A percentile compares a stretch with the other conserved stretches of the same genome.
These are phyloP conservation scores for Neolamprologus multifasciatus DNA, from an alignment of 2,797 vertebrate genomes.

Conservation along the genomic window DNA sequence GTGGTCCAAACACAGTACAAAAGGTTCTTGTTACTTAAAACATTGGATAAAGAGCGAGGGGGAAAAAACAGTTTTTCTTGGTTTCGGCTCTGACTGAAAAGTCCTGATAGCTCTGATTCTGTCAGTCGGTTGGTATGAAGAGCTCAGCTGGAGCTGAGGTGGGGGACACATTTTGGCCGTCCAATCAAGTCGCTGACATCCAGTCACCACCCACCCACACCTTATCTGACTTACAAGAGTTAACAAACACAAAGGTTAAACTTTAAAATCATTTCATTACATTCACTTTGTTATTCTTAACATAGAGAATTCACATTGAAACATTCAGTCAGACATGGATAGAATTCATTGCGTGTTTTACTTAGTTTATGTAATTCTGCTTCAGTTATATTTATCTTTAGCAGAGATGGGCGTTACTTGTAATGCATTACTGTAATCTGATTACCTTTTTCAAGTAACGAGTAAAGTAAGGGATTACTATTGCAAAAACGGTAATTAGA, in stretches of 20 bases:
- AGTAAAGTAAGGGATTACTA: no score
- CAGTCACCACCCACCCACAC: neutral
- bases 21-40: neutral
- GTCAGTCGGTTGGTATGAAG: neutral
- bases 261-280: neutral
- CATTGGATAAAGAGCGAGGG: neutral
- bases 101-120: neutral
- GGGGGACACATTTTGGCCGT: neutral
- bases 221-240: neutral
- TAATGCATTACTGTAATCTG: no score
- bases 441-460: no score
- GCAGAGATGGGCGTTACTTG: neutral
- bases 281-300: neutral
- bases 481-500: no score
- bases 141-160: neutral
- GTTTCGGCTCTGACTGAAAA: neutral
- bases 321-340: neutral
- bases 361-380: neutral
- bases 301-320: neutral
- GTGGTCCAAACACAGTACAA: neutral
- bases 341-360: neutral
- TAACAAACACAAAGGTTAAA: neutral
- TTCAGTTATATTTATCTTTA: neutral
- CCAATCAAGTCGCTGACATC: neutral
- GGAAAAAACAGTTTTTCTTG: accelerated